Evolutionary conservation across 2,113 vertebrate species (phyloP).

Genomic region (Pimephales promelas): DNA sequence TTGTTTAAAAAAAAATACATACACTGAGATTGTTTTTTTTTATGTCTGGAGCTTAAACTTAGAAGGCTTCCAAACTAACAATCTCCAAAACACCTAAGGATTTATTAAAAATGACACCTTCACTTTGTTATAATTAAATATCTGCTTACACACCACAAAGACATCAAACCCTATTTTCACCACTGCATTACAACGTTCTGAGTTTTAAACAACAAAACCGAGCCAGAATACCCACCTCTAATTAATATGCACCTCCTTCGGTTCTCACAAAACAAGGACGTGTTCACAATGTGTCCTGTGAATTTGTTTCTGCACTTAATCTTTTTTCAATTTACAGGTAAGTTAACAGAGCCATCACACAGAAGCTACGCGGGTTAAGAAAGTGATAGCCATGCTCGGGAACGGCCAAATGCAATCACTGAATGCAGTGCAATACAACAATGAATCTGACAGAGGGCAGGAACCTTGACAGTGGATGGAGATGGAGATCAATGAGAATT

Average conservation of each 20-base stretch:
- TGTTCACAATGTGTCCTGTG: slow-evolving; percentile 15
- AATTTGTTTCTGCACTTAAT: slow-evolving; percentile 42
- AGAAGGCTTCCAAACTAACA: no score
- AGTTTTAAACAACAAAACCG: background rate
- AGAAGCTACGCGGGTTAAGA: slow-evolving; percentile 29
- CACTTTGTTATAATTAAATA: no score
- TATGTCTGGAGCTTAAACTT: no score
- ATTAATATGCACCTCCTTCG: background rate
- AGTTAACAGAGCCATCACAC: slow-evolving; percentile 45
- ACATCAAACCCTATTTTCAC: background rate
- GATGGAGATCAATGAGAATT: slow-evolving; percentile 53
- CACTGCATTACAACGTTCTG: background rate
- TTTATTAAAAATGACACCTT: no score
- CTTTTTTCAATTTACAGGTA: slow-evolving; percentile 54
- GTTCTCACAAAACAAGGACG: slow-evolving; percentile 1
- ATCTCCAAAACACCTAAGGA: no score
- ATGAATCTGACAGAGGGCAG: slow-evolving; percentile 40
- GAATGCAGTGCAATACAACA: slow-evolving; percentile 35
- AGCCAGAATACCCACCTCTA: background rate
- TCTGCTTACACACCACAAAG: background rate
- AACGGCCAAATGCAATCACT: slow-evolving; percentile 34
- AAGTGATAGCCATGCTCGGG: slow-evolving; percentile 37
- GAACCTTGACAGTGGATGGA: slow-evolving; percentile 41
- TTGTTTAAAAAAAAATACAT: no score
- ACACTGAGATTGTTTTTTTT: no score